Evolutionary conservation across 2,888 invertebrate genomes (phyloP).

Genomic region (Rhabditoides inermis): DNA sequence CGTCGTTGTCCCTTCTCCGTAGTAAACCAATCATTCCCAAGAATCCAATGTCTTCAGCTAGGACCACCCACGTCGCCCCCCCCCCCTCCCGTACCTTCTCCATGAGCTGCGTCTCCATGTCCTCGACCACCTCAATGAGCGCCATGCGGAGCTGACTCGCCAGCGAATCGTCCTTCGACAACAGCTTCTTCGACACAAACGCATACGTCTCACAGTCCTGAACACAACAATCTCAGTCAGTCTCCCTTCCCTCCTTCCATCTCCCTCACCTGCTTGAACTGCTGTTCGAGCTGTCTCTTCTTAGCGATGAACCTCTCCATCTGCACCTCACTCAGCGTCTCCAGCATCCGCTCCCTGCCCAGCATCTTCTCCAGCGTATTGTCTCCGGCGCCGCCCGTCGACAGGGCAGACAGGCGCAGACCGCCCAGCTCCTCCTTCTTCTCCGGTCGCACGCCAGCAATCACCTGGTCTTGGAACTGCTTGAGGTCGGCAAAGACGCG

Average conservation of each 20-base stretch:
- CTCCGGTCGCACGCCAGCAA: too few relatives aligned
- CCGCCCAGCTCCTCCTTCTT: too few relatives aligned
- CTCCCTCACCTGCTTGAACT: too few relatives aligned
- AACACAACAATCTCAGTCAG: background rate
- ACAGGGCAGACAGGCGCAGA: constrained; percentile 9
- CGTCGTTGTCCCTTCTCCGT: too few relatives aligned
- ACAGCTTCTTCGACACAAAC: constrained; percentile 25
- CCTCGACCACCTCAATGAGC: constrained; percentile 27
- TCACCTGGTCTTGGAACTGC: too few relatives aligned
- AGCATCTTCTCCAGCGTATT: constrained; percentile 9
- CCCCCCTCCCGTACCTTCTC: too few relatives aligned
- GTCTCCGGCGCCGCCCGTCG: constrained; percentile 3
- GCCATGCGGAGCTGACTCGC: constrained; percentile 22
- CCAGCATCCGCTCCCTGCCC: constrained; percentile 15
- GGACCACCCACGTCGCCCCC: too few relatives aligned
- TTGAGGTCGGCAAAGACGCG: too few relatives aligned
- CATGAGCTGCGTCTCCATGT: constrained; percentile 22
- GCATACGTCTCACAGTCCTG: constrained; percentile 35
- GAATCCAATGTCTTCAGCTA: too few relatives aligned
- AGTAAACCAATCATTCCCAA: too few relatives aligned
- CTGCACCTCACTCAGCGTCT: constrained; percentile 13
- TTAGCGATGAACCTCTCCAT: constrained; percentile 17
- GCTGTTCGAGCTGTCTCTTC: constrained; percentile 26
- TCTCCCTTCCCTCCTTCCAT: background rate
- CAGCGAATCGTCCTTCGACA: constrained; percentile 24